These are phyloP conservation scores for Galeruca laticollis DNA, from an alignment of 2,888 invertebrate species.

Conservation along the genomic window DNA sequence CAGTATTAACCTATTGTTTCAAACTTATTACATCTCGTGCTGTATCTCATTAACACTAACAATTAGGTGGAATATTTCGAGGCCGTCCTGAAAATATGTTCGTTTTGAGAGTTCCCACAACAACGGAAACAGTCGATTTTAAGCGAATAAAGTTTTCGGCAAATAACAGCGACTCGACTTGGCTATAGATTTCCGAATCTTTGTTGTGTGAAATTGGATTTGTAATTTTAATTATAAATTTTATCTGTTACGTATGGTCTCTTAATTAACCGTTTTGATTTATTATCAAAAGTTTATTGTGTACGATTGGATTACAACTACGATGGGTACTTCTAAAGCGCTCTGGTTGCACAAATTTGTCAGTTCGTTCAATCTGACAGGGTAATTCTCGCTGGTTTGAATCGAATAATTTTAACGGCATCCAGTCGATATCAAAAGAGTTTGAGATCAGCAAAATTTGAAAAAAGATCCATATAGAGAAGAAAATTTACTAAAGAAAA, in stretches of 20 bases:
- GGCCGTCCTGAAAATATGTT: not conserved
- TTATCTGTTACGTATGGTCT: conserved; percentile 63
- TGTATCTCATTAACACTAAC: too few relatives aligned
- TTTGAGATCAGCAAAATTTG: too few relatives aligned
- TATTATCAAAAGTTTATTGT: conserved; percentile 45
- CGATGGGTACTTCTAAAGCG: conserved; percentile 22
- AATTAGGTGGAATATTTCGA: conserved; percentile 6
- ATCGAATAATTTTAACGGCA: not conserved
- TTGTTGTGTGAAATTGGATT: conserved; percentile 66
- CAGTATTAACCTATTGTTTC: too few relatives aligned
- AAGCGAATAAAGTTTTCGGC: conserved; percentile 9
- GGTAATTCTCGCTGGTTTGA: not conserved
- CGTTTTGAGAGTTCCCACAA: not conserved
- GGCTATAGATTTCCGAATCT: conserved; percentile 61
- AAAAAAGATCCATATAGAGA: too few relatives aligned
- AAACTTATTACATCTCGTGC: too few relatives aligned
- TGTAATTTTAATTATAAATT: conserved; percentile 66
- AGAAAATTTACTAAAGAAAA: too few relatives aligned
- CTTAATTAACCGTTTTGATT: conserved; percentile 60
- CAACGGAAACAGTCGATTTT: conserved; percentile 12
- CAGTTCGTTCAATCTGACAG: conserved; percentile 14
- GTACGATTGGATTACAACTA: conserved; percentile 22
- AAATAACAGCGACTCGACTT: conserved; percentile 5
- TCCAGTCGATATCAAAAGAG: too few relatives aligned
- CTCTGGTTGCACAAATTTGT: conserved; percentile 33